Evolutionary conservation across 2,797 vertebrate species (phyloP).

Genomic region (Hydrolagus colliei): DNA sequence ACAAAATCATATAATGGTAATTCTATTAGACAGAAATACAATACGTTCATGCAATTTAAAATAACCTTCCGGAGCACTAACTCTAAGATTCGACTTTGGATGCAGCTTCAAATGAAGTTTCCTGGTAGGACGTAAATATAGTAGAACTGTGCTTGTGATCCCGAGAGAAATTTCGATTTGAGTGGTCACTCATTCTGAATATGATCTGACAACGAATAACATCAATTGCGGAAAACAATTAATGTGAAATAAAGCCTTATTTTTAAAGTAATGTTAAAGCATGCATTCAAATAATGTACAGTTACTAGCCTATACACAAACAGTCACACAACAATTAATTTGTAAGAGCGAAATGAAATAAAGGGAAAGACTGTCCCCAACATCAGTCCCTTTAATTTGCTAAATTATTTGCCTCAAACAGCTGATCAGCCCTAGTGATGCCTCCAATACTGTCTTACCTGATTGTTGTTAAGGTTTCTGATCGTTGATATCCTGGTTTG

Average conservation of each 20-base stretch:
- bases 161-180: background rate
- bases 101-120: background rate
- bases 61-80: background rate
- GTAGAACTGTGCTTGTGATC: background rate
- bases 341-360: background rate
- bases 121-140: background rate
- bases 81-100: background rate
- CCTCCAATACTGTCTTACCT: no score
- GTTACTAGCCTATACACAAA: background rate
- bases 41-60: background rate
- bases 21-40: slow-evolving; percentile 1
- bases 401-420: background rate
- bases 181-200: background rate
- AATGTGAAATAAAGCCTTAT: background rate
- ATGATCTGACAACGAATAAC: background rate
- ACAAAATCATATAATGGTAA: background rate
- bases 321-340: background rate
- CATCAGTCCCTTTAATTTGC: background rate
- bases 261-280: background rate
- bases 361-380: background rate
- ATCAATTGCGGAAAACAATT: slow-evolving; percentile 3
- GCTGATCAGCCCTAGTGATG: background rate
- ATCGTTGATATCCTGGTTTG: background rate
- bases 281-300: background rate
- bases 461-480: background rate